Evolutionary conservation across 2,797 vertebrate genomes (phyloP), one percentile per base, ranked within the genome.

Genomic region (Ibycter americanus): DNA sequence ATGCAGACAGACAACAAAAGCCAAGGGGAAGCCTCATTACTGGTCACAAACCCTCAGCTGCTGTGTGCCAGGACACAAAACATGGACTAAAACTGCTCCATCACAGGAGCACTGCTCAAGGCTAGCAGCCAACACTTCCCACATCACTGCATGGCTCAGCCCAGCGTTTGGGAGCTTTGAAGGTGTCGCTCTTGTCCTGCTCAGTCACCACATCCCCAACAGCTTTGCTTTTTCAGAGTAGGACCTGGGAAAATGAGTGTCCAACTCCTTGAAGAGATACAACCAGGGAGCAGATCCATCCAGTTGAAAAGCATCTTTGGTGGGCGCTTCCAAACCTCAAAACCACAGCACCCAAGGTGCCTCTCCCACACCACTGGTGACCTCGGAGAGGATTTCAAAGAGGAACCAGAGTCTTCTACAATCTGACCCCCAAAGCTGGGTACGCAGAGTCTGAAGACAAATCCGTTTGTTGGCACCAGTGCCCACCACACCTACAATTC

Each of bases 21-120:
- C 25, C 62, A 85, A 51, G 38, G 20, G 10, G 16, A 12, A 81
- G 22, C 20, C 36, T 71, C 26, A 2, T 13, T 42, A 51, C 34
- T 10, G 20, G 25, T 36, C 77, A 89, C 56, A 59, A 54, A 73
- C 20, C 63, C 40, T 49, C 6, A 22, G 13, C 46, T 58, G 19
- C 21, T 2, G 1, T 20, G 36, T 31, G n/a, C 34, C 79, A 73
- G 42, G 21, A 72, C 49, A 61, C 55, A 72, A 70, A 74, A 40
- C 8, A 42, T 0, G 1, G 13, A 78, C 19, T 54, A 74, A 51
- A 87, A 31, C 12, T 72, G 46, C 23, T 54, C 59, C 59, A 66
- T 6, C 17, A 26, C 6, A n/a, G 67, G 5, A 67, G 15, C 10
- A 1, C 0, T 34, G 23, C 32, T 51, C 1, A 0, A 87, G 65